Evolutionary conservation across 1,140 invertebrate genomes (phyloP).

Genomic region (Vollenhovia emeryi): DNA sequence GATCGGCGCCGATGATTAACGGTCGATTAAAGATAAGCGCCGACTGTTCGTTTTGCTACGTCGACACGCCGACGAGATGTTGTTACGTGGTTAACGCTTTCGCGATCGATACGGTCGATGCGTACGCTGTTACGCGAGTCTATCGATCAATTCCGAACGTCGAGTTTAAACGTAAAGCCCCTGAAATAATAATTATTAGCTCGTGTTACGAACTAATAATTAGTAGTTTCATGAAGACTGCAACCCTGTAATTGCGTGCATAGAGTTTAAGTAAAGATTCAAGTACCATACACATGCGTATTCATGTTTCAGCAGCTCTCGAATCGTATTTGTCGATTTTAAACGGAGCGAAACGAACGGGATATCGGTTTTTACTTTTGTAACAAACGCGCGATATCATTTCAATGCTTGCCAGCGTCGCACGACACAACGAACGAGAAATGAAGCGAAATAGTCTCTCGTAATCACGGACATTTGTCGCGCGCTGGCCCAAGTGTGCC

Average conservation of each 20-base stretch:
- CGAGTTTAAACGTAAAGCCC: background rate
- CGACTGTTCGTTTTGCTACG: slow-evolving; percentile 61
- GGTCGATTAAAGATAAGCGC: slow-evolving; percentile 61
- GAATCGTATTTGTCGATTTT: background rate
- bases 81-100: slow-evolving; percentile 52
- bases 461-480: slow-evolving; percentile 60
- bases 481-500: background rate
- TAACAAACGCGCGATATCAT: background rate
- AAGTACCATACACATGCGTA: background rate
- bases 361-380: background rate
- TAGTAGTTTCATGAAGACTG: background rate
- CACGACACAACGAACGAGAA: background rate
- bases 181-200: background rate
- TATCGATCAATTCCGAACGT: background rate
- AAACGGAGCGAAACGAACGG: background rate
- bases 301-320: background rate
- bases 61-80: slow-evolving; percentile 49
- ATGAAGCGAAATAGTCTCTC: background rate
- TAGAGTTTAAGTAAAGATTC: background rate
- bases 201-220: background rate
- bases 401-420: background rate
- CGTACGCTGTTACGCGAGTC: background rate
- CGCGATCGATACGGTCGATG: slow-evolving; percentile 43
- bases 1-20: slow-evolving; percentile 62
- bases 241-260: background rate